Evolutionary conservation across 2,888 invertebrate species (phyloP).

Genomic region (Dryobota labecula): DNA sequence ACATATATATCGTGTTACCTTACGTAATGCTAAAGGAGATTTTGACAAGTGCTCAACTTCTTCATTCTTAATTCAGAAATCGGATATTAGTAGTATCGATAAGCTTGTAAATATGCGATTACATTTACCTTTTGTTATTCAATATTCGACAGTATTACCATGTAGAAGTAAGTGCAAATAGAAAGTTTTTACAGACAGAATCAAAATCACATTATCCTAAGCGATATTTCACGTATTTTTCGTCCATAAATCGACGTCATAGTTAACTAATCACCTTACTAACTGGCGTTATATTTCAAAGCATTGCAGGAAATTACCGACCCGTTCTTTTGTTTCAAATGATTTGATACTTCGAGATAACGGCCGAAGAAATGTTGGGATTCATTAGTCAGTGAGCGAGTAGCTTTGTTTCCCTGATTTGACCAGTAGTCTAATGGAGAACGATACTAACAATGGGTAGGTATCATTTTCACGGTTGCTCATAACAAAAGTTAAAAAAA

Average conservation of each 20-base stretch:
- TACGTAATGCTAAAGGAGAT: background rate
- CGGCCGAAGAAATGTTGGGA: conserved; percentile 29
- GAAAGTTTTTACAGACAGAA: background rate
- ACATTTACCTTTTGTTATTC: background rate
- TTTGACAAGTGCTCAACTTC: background rate
- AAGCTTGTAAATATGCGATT: background rate
- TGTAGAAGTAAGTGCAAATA: background rate
- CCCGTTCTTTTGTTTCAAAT: conserved; percentile 60
- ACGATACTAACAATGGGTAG: background rate
- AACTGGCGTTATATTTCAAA: conserved; percentile 50
- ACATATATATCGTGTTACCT: too few relatives aligned
- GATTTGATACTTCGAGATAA: conserved; percentile 65
- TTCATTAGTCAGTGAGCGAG: conserved; percentile 49
- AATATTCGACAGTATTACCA: background rate
- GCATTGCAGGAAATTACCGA: conserved; percentile 59
- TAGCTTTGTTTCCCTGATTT: conserved; percentile 28
- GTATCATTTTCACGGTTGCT: background rate
- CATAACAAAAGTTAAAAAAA: background rate
- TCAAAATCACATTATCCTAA: background rate
- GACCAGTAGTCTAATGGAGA: conserved; percentile 20
- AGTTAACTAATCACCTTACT: conserved; percentile 56
- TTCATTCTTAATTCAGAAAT: background rate
- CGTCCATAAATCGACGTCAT: conserved; percentile 51
- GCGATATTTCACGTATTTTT: conserved; percentile 16
- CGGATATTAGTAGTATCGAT: background rate